Evolutionary conservation across 2,797 vertebrate species (phyloP), one percentile per base, ranked within the genome.

Genomic region (Leontocebus nigricollis): DNA sequence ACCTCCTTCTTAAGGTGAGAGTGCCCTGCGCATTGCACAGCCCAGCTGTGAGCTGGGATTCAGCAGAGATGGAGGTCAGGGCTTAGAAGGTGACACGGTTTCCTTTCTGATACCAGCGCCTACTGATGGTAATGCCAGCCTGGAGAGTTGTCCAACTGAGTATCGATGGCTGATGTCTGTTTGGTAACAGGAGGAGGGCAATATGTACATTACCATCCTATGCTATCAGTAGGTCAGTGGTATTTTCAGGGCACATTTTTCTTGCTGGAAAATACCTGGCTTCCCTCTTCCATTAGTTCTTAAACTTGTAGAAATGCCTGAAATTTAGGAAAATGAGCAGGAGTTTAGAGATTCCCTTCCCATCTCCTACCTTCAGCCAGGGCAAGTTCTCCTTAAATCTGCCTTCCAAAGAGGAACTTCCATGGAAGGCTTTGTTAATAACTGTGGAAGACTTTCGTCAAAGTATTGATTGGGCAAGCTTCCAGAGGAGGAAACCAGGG

Each of bases 1-100:
- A 99, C 93, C 98, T 99, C 87, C 97, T 99, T 11, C 93, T 90
- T 98, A 99, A 99, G 99, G 99, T 99, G 93, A 98, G 98, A 11
- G 4, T 0, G 0, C 46, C 64, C 48, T 55, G 55, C 5, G 7
- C 48, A 14, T 14, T 4, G 8, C 88, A 57, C 79, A 85, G 48
- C 14, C 17, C 30, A n/a, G 11, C 39, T 52, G 44, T 7, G 27
- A 61, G 52, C 10, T 36, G 73, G 61, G 26, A 14, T 57, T 92
- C 20, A 70, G 50, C 59, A 27, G 76, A 57, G 19, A 44, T 52
- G 44, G 26, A 46, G 44, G 73, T 75, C 85, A 44, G 55, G 59
- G 59, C 55, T 79, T 39, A 55, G 75, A 44, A 8, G 36, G 57
- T 39, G 59, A 57, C 48, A 70, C 14, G 14, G 46, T 72, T 90